Base-by-base conservation (phyloP, 2,797 vertebrate genomes). In the Clarias laeviceps region DNA sequence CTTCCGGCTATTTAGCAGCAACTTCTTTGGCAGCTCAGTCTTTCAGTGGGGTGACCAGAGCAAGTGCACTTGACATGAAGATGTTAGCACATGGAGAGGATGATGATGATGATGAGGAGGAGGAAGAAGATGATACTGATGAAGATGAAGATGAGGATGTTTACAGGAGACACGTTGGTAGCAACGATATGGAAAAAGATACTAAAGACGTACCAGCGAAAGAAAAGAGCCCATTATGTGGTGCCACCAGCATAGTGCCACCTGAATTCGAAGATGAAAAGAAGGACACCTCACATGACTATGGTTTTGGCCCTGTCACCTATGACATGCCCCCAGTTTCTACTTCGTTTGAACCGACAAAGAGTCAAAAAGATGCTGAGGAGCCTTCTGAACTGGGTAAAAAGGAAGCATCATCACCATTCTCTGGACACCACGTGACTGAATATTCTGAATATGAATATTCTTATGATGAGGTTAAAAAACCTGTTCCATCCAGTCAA, bases 131-230 rank as follows among this genome's bases (percentile, higher is more conserved):
- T 0, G 93, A 93, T 0, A 93, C 94, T 0, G 95, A 95, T 0
- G 93, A 94, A 0, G 93, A 95, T 0, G 94, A 94, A 0, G 94
- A 95, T 0, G 94, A 94, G 0, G 93, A 92, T 11, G 90, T 84
- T 1, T 93, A 92, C 0, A 94, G 94, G 18, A 96, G 97, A 59
- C 93, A 87, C 20, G 88, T 80, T 24, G 93, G 93, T 82, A 97
- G 97, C 92, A 97, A 94, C 7, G 96, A 97, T 85, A 86, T 95
- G 83, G 97, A 99, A 87, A 99, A 99, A 93, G 97, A 97, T 0
- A 94, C 96, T 89, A 96, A 95, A 92, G 97, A 98, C 80, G 95
- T 93, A 88, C 95, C 96, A 4, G 97, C 98, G 85, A 99, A 98
- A 89, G 96, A 97, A 83, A 90, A 94, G 85, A 92, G 91, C 89